Evolutionary conservation across 2,888 invertebrate genomes (phyloP), one percentile per base, ranked within the genome.

Genomic region (Phyllotreta cruciferae): DNA sequence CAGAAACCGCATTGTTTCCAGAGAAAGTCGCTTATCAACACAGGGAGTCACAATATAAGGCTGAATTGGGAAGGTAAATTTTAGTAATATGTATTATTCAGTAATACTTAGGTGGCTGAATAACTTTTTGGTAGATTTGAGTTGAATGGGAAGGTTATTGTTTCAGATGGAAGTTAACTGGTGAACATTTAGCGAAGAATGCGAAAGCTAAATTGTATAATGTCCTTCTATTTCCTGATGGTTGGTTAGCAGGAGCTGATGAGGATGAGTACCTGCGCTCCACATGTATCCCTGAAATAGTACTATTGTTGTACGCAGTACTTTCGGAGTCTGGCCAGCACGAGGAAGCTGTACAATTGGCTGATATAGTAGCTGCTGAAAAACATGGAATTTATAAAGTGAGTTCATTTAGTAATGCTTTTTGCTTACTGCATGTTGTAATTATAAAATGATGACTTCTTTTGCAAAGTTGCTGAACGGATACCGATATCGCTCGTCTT

Each of bases 1-100:
- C 84, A 0, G 76, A 84, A 10, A 85, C 85, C 72, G 87, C 88
- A 5, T 87, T 90, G 52, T 96, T 96, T 77, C 89, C 94, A 0
- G 95, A 96, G 75, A 91, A 92, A 79, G 91, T 96, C 24, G 93
- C 93, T 1, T 87, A 90, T 75, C 94, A 97, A 77, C 96, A 96
- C 75, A 88, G 88, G 73, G 85, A 89, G 75, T 90, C 91, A 44
- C 89, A 91, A 74, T 92, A 91, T 72, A 87, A 90, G 68, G 86
- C 87, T n/a, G 94, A 94, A 73, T 81, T 90, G 57, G 89, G 90
- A 13, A 84, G 92, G 56, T 70, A 61, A 52, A 11, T 10, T n/a
- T n/a, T n/a, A n/a, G n/a, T n/a, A n/a, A n/a, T n/a, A n/a, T n/a
- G n/a, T n/a, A n/a, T n/a, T n/a, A n/a, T n/a, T n/a, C n/a, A n/a